Conservation (phyloP, 92 coral and sea anemone species). For the Parazoanthus atlanticus region DNA sequence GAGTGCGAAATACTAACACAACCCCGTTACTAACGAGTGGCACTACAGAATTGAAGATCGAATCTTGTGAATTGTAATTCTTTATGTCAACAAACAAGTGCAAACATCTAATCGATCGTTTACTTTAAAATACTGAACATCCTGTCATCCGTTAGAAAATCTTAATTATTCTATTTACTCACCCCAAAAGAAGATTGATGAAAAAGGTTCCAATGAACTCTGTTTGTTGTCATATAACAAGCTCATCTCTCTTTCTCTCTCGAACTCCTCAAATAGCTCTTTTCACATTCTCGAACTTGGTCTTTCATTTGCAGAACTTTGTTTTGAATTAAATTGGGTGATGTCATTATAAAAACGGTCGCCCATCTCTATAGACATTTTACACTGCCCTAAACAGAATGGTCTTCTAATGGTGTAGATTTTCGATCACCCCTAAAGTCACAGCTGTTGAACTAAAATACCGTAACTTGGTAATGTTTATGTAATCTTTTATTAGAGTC, state of each 20-base stretch:
- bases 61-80: neutral
- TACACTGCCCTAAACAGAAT: neutral
- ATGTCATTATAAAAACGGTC: slow-evolving; percentile 3
- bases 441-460: neutral
- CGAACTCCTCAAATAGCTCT: neutral
- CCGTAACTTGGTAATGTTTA: neutral
- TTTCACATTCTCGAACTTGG: neutral
- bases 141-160: neutral
- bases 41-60: neutral
- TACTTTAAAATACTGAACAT: neutral
- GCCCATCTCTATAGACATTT: neutral
- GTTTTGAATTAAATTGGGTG: slow-evolving; percentile 4
- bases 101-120: neutral
- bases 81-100: slow-evolving; percentile 24
- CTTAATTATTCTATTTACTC: neutral
- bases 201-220: neutral
- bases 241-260: neutral
- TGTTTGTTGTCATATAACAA: too few species aligned
- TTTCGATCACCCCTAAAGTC: neutral
- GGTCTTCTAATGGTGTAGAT: neutral
- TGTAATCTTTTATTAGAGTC: neutral
- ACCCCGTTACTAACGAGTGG: neutral
- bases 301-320: neutral
- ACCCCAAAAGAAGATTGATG: neutral
- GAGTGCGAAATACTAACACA: neutral